Evolutionary conservation across 1,140 invertebrate genomes (phyloP).

Genomic region (Trichoplusia ni): DNA sequence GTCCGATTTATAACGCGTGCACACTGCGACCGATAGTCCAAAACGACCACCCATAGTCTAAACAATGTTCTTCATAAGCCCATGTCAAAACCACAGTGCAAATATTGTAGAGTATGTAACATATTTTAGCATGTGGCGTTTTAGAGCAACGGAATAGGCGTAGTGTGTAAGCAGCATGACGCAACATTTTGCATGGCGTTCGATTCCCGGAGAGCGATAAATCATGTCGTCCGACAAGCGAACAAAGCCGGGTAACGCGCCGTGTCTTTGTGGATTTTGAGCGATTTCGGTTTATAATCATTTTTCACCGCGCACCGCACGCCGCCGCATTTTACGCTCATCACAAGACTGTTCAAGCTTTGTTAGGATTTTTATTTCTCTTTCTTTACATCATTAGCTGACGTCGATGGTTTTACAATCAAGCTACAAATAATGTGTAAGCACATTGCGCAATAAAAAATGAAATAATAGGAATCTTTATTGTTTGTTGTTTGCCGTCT

Average conservation of each 20-base stretch:
- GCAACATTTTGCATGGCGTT: constrained; percentile 77
- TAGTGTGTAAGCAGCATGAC: constrained; percentile 60
- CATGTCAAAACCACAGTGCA: constrained; percentile 31
- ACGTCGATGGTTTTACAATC: too few relatives aligned
- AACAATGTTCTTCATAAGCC: constrained; percentile 9
- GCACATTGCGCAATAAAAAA: too few relatives aligned
- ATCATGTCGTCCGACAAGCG: constrained; percentile 70
- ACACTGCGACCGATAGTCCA: constrained; percentile 40
- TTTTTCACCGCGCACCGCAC: constrained; percentile 65
- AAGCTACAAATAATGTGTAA: too few relatives aligned
- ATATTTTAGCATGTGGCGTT: constrained; percentile 48
- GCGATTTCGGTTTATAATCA: constrained; percentile 77
- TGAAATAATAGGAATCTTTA: too few relatives aligned
- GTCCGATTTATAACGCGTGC: constrained; percentile 71
- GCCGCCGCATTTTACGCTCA: constrained; percentile 67
- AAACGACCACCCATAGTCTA: constrained; percentile 41
- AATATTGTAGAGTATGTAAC: not conserved
- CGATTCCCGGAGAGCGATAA: constrained; percentile 62
- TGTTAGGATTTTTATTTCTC: constrained; percentile 18
- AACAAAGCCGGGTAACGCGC: constrained; percentile 79
- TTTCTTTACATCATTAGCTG: constrained; percentile 1
- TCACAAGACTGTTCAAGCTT: constrained; percentile 48
- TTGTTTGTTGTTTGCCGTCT: too few relatives aligned
- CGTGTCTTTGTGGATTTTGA: constrained; percentile 80
- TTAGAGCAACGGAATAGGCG: constrained; percentile 19